Conservation (phyloP, 2,113 vertebrate species). For the Eonycteris spelaea region DNA sequence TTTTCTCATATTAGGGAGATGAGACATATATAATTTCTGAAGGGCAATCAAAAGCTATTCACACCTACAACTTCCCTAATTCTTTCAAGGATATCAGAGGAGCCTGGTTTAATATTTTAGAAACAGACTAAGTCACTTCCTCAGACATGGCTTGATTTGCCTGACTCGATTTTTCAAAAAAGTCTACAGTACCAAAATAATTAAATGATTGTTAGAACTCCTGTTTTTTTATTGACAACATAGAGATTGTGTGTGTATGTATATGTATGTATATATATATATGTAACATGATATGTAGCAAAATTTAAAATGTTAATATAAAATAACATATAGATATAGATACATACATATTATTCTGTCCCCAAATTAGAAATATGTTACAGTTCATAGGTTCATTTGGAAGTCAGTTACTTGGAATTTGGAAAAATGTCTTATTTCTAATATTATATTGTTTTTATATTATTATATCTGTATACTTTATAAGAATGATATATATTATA, state of each 20-base stretch:
- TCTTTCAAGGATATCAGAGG: not conserved
- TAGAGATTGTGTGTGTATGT: not conserved
- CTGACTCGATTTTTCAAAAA: not conserved
- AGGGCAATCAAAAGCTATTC: not conserved
- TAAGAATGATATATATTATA: not conserved
- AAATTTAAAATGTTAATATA: not conserved
- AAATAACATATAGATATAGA: not conserved
- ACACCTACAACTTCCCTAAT: not conserved
- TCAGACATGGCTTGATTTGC: not conserved
- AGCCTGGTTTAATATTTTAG: conserved; percentile 1
- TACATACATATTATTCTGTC: not conserved
- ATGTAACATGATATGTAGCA: not conserved
- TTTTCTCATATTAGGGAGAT: not conserved
- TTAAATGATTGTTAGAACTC: not conserved
- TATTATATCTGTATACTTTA: not conserved
- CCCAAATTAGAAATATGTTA: not conserved
- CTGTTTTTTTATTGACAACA: not conserved
- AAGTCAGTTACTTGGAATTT: not conserved
- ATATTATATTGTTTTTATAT: not conserved
- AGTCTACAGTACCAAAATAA: not conserved
- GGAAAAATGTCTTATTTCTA: not conserved
- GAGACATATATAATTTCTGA: not conserved
- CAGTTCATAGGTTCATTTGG: not conserved
- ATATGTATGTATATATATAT: too few relatives aligned
- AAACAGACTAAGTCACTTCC: not conserved